Evolutionary conservation across 2,888 invertebrate species (phyloP).

Genomic region (Netelia fuscicornis): DNA sequence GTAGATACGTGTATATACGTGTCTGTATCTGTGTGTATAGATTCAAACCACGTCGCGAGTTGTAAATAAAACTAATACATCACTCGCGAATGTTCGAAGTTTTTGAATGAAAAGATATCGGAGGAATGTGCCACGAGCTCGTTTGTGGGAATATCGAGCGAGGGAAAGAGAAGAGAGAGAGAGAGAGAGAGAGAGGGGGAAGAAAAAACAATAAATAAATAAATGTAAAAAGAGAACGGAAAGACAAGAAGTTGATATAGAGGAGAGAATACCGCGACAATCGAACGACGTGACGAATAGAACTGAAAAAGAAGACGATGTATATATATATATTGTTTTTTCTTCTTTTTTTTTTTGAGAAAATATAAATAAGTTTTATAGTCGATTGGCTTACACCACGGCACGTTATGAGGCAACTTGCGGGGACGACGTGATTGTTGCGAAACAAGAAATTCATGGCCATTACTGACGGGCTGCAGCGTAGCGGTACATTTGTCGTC

Average conservation of each 20-base stretch:
- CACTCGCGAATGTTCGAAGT: conserved; percentile 54
- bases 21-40: not conserved
- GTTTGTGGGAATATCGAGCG: conserved; percentile 34
- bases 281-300: conserved; percentile 56
- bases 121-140: conserved; percentile 13
- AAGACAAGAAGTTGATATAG: conserved; percentile 35
- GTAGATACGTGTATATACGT: not conserved
- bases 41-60: conserved; percentile 8
- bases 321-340: not conserved
- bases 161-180: no score
- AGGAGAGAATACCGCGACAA: conserved; percentile 32
- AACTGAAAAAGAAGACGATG: conserved; percentile 26
- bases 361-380: not conserved
- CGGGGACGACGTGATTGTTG: conserved; percentile 55
- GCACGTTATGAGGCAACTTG: conserved; percentile 50
- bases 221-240: conserved; percentile 17
- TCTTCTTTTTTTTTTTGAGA: not conserved
- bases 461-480: conserved; percentile 50
- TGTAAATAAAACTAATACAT: conserved; percentile 55
- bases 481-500: conserved; percentile 62
- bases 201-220: conserved; percentile 27
- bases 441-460: conserved; percentile 68
- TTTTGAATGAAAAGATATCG: conserved; percentile 48
- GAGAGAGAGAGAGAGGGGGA: not conserved
- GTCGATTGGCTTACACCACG: conserved; percentile 53